Evolutionary conservation across 2,113 vertebrate species (phyloP), one percentile per base, ranked within the genome.

Genomic region (Microcebus jonahi): DNA sequence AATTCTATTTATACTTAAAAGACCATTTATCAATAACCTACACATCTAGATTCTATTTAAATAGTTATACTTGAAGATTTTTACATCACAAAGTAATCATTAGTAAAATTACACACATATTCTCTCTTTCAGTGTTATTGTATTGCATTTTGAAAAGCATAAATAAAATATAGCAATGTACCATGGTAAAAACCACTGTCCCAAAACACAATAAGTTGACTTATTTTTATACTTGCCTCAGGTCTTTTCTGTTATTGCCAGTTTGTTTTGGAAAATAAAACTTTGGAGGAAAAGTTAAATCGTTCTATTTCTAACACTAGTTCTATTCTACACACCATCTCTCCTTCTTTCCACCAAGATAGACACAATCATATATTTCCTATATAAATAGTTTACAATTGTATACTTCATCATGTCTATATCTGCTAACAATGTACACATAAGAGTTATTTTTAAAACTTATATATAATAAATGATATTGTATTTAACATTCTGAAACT

Each of bases 211-310:
- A 21, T 70, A 14, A 21, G 25, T 6, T 90, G 39, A n/a, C 42
- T 93, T 88, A 85, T 65, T 91, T 91, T 95, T 36, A 57, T 90
- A 55, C 53, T 61, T 53, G 21, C 25, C 29, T 93, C 84, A 95
- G 18, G 29, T 89, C 31, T 59, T 73, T 70, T 93, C 84, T 79
- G 34, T 39, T 83, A 57, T 63, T 39, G 29, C 53, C 34, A 31
- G 73, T 81, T 96, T 65, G 15, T 80, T 70, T 92, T 79, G 15
- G 25, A 14, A 97, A 88, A 95, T 94, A 95, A 86, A 84, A 91
- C 7, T 71, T 75, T 25, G 7, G 61, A 81, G 29, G 42, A 68
- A 94, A 85, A 50, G 31, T 39, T 53, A 84, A 85, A n/a, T 84
- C 36, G 36, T 39, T 39, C 68, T 91, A 12, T 80, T 88, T 76